Evolutionary conservation across 2,113 vertebrate genomes (phyloP).

Genomic region (Glaucomys volans): DNA sequence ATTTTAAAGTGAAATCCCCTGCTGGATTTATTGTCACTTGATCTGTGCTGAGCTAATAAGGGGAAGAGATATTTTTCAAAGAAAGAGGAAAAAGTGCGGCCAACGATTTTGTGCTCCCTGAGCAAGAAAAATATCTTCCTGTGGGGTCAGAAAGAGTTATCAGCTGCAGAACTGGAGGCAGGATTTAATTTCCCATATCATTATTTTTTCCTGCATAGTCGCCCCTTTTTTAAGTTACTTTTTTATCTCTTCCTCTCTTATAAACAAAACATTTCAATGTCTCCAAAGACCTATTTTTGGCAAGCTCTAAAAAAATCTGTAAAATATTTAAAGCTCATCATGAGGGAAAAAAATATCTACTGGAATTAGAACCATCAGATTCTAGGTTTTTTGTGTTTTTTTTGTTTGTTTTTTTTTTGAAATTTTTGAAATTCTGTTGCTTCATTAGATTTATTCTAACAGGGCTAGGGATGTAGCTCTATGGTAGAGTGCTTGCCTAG

Average conservation of each 20-base stretch:
- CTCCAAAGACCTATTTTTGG: constrained; percentile 67
- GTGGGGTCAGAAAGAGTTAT: constrained; percentile 65
- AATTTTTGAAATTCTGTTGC: constrained; percentile 19
- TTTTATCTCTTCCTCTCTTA: constrained; percentile 71
- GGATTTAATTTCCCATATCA: constrained; percentile 58
- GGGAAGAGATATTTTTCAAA: constrained; percentile 51
- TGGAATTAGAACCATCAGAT: constrained; percentile 49
- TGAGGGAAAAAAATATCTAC: background rate
- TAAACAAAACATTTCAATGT: constrained; percentile 57
- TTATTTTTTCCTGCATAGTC: constrained; percentile 50
- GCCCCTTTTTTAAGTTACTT: constrained; percentile 40
- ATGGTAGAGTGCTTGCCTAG: background rate
- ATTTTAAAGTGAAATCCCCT: constrained; percentile 39
- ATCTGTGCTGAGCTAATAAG: constrained; percentile 35
- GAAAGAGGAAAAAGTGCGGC: background rate
- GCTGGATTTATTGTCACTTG: constrained; percentile 47
- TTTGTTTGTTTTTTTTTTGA: too few relatives aligned
- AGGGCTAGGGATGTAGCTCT: background rate
- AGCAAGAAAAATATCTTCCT: constrained; percentile 32
- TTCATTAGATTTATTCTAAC: background rate
- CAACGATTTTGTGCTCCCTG: background rate
- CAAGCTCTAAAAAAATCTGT: constrained; percentile 60
- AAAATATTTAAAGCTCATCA: constrained; percentile 65
- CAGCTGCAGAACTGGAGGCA: constrained; percentile 17
- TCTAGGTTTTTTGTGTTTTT: constrained; percentile 19